Percentiles rank a stretch among this genome's conserved stretches.
Conservation (phyloP, 2,113 vertebrate species). For the Mionectes macconnelli region DNA sequence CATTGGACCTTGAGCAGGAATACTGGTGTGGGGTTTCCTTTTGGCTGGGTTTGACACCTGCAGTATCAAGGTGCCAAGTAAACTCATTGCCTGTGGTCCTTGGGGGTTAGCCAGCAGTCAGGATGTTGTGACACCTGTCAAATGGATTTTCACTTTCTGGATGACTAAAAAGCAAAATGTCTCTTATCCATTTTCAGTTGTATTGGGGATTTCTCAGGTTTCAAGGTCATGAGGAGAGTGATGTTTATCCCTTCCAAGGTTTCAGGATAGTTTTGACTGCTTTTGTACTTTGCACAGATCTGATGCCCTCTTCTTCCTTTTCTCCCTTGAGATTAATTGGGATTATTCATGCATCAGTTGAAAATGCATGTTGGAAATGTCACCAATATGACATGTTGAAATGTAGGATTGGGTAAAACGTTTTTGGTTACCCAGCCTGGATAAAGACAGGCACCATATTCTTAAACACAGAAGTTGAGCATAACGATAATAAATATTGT, state of each 20-base stretch:
- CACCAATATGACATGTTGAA: neutral
- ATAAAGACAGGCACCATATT: neutral
- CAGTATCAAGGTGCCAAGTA: neutral
- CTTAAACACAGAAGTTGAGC: neutral
- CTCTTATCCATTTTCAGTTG: slow-evolving; percentile 52
- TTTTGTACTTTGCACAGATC: slow-evolving; percentile 23
- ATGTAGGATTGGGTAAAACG: neutral
- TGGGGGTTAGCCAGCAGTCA: slow-evolving; percentile 21
- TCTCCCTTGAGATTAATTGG: neutral
- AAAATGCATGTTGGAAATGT: neutral
- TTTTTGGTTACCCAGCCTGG: neutral
- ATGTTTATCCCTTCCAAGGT: slow-evolving; percentile 8
- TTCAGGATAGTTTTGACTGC: slow-evolving; percentile 8
- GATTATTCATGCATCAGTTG: neutral
- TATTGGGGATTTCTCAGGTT: slow-evolving; percentile 64
- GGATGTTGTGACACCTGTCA: slow-evolving; percentile 69
- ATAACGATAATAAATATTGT: neutral
- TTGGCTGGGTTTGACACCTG: slow-evolving; percentile 15
- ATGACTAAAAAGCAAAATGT: slow-evolving; percentile 45
- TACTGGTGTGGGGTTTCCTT: slow-evolving; percentile 1
- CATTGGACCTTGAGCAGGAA: neutral
- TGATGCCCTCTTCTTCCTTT: neutral
- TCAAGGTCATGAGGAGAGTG: slow-evolving; percentile 62
- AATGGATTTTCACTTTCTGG: slow-evolving; percentile 49
- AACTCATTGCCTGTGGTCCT: neutral